Percentiles rank a stretch among this genome's conserved stretches.
phyloP scores from a whole-genome alignment of 2,113 vertebrate species.

The Galemys pyrenaicus region DNA sequence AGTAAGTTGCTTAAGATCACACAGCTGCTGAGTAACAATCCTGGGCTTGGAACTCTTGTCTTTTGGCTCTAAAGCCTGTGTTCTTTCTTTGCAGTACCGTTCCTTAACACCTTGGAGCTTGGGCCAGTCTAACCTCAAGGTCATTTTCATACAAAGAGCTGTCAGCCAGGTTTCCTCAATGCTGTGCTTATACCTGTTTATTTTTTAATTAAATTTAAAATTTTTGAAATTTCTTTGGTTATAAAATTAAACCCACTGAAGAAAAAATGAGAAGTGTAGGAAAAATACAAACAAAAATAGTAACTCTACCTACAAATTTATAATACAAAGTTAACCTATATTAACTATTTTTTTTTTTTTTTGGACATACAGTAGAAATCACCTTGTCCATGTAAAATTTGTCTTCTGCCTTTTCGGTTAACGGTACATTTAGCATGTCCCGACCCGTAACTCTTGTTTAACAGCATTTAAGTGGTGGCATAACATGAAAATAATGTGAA shows the following conservation, averaged over 20 bases:
- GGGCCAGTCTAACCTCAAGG: not conserved
- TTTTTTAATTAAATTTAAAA: not conserved
- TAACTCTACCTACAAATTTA: not conserved
- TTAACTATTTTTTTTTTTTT: not conserved
- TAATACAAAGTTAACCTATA: not conserved
- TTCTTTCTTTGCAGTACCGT: not conserved
- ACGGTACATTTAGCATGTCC: not conserved
- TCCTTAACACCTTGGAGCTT: not conserved
- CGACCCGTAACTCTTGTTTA: not conserved
- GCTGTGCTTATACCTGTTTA: not conserved
- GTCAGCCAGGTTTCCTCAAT: not conserved
- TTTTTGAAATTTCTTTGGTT: not conserved
- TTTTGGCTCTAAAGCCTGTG: not conserved
- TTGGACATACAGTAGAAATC: not conserved
- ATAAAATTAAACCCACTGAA: not conserved
- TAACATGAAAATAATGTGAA: not conserved
- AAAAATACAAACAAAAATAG: slow-evolving; percentile 5
- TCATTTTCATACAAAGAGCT: not conserved
- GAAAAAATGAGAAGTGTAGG: not conserved
- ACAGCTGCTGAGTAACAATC: not conserved
- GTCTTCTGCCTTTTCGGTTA: not conserved
- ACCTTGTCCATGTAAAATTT: not conserved
- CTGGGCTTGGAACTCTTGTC: not conserved
- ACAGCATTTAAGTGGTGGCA: not conserved
- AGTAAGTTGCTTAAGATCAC: slow-evolving; percentile 11